phyloP scores from a whole-genome alignment of 2,113 vertebrate species.

The Beaufortia kweichowensis region DNA sequence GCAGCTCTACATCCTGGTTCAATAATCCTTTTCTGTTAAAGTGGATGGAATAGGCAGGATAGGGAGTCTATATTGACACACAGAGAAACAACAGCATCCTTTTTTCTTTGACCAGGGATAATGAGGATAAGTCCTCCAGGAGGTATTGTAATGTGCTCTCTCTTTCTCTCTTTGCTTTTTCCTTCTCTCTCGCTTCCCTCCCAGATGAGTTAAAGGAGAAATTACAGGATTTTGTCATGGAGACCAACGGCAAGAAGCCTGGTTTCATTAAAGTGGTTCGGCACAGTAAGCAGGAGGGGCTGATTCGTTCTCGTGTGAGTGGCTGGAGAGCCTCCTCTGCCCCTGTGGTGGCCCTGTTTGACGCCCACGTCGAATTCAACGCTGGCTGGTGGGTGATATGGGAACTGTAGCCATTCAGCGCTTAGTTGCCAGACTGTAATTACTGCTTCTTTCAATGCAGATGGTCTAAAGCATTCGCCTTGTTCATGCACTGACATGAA shows the following conservation, averaged over 20 bases:
- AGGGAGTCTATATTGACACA: not conserved
- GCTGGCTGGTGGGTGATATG: slow-evolving; percentile 85
- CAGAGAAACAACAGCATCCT: slow-evolving; percentile 6
- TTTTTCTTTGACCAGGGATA: slow-evolving; percentile 31
- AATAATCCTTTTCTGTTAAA: not conserved
- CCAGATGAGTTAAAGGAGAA: slow-evolving; percentile 94
- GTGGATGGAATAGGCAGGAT: not conserved
- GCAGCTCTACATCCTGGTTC: not conserved
- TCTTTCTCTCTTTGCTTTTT: not conserved
- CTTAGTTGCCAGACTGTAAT: not conserved
- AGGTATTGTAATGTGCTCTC: slow-evolving; percentile 14
- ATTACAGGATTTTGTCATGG: slow-evolving; percentile 84
- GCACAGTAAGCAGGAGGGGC: slow-evolving; percentile 90
- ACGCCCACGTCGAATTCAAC: slow-evolving; percentile 96
- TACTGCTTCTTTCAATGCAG: slow-evolving; percentile 6
- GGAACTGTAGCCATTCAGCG: not conserved
- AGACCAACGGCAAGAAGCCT: slow-evolving; percentile 82
- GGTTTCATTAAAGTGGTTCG: slow-evolving; percentile 93
- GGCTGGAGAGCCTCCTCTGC: slow-evolving; percentile 92
- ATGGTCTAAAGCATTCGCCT: not conserved
- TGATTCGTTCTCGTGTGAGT: slow-evolving; percentile 94
- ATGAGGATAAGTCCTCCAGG: slow-evolving; percentile 30
- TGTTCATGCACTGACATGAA: not conserved
- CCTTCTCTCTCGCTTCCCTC: slow-evolving; percentile 1
- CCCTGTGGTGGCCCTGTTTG: slow-evolving; percentile 93